Percentiles rank a stretch among this genome's conserved stretches.
These are phyloP conservation scores for Tiliqua scincoides DNA, from an alignment of 2,113 vertebrate species.

Conservation along the genomic window DNA sequence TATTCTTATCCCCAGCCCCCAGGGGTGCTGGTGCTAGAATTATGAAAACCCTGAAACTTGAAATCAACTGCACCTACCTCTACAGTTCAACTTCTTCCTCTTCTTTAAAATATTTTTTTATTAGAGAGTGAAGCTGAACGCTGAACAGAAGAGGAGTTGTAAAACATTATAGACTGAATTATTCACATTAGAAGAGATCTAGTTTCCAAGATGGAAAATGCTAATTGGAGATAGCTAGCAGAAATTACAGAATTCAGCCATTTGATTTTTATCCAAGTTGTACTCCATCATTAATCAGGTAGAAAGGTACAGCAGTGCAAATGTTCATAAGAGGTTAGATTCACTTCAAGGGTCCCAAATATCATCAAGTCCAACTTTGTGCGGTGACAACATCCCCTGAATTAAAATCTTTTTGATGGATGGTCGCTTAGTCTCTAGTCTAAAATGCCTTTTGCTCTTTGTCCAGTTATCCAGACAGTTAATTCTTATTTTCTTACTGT, in stretches of 20 bases:
- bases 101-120: neutral
- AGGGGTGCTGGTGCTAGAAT: no score
- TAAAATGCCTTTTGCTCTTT: neutral
- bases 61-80: neutral
- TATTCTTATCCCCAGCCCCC: no score
- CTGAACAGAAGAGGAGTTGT: neutral
- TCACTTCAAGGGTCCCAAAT: neutral
- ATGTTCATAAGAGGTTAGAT: neutral
- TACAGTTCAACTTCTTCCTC: neutral
- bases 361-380: neutral
- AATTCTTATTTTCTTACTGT: neutral
- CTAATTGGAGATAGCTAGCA: neutral
- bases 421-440: neutral
- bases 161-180: neutral
- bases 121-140: neutral
- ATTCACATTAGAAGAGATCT: neutral
- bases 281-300: neutral
- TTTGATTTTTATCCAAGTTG: neutral
- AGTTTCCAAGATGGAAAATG: neutral
- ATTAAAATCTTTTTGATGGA: neutral
- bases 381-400: neutral
- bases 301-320: neutral
- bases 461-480: neutral
- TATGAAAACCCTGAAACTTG: neutral
- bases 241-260: conserved; percentile 21